Evolutionary conservation across 2,888 invertebrate genomes (phyloP).

Genomic region (Standfussiana lucernea): DNA sequence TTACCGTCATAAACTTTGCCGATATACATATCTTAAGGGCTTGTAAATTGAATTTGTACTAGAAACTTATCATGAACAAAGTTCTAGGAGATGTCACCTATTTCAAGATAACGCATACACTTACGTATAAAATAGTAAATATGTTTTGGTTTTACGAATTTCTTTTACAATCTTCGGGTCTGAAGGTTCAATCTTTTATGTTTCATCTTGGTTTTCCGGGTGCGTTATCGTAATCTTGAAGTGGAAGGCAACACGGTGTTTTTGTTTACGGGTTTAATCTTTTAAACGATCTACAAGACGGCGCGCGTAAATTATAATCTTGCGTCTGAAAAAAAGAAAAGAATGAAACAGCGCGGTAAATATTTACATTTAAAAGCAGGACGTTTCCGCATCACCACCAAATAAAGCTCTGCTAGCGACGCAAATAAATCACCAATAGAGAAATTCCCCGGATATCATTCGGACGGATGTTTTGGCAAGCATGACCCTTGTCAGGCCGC

Average conservation of each 20-base stretch:
- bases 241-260: slow-evolving; percentile 31
- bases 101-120: not conserved
- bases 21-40: slow-evolving; percentile 27
- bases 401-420: slow-evolving; percentile 66
- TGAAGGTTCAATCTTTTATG: slow-evolving; percentile 34
- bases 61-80: slow-evolving; percentile 31
- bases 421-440: slow-evolving; percentile 76
- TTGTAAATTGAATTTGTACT: slow-evolving; percentile 41
- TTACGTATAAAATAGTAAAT: slow-evolving; percentile 5
- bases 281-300: slow-evolving; percentile 34
- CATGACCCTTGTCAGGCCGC: slow-evolving; percentile 78
- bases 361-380: slow-evolving; percentile 39
- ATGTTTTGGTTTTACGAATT: slow-evolving; percentile 22
- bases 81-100: not conserved
- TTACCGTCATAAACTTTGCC: slow-evolving; percentile 37
- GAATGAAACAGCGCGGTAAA: slow-evolving; percentile 25
- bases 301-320: slow-evolving; percentile 10
- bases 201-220: slow-evolving; percentile 48
- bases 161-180: slow-evolving; percentile 35
- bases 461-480: slow-evolving; percentile 80
- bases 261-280: slow-evolving; percentile 38
- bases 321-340: not conserved
- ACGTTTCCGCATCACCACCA: slow-evolving; percentile 53
- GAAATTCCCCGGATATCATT: slow-evolving; percentile 76
- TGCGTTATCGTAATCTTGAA: slow-evolving; percentile 43